Conservation (phyloP, 1,140 invertebrate genomes). For the Drosophila insularis region DNA sequence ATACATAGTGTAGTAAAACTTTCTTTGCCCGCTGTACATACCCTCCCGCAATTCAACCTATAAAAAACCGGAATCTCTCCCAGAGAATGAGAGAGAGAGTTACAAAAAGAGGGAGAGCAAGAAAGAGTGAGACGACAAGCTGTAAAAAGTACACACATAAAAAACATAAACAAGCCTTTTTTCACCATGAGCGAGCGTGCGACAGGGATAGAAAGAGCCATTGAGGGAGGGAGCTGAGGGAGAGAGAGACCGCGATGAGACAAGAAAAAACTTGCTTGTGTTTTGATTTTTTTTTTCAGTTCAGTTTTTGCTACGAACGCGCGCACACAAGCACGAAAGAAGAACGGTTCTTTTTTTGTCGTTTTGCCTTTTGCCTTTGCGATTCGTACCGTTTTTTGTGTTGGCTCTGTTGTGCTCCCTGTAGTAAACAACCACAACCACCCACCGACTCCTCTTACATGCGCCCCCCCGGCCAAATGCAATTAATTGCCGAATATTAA, state of each 20-base stretch:
- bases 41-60: not conserved
- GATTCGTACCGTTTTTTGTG: slow-evolving; percentile 17
- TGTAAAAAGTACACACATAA: slow-evolving; percentile 60
- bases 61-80: slow-evolving; percentile 54
- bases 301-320: slow-evolving; percentile 50
- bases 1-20: not conserved
- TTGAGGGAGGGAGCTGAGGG: slow-evolving; percentile 22
- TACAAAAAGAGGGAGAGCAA: slow-evolving; percentile 18
- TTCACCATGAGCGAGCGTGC: slow-evolving; percentile 37
- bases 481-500: slow-evolving; percentile 50
- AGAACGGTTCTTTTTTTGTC: slow-evolving; percentile 51
- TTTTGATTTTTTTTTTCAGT: slow-evolving; percentile 73
- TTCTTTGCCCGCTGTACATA: not conserved
- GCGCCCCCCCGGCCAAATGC: slow-evolving; percentile 26
- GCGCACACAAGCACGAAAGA: slow-evolving; percentile 9
- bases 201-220: slow-evolving; percentile 18
- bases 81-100: no score
- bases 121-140: slow-evolving; percentile 43
- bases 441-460: slow-evolving; percentile 1
- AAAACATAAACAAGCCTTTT: slow-evolving; percentile 78
- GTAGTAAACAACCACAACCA: slow-evolving; percentile 55
- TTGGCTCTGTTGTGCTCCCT: slow-evolving; percentile 17
- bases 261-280: slow-evolving; percentile 60
- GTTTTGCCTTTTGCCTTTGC: slow-evolving; percentile 40
- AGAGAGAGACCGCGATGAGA: slow-evolving; percentile 18